Percentiles rank a stretch among this genome's conserved stretches.
Evolutionary conservation across 1,140 invertebrate species (phyloP).

Genomic region (Brachionus rotundiformis): DNA sequence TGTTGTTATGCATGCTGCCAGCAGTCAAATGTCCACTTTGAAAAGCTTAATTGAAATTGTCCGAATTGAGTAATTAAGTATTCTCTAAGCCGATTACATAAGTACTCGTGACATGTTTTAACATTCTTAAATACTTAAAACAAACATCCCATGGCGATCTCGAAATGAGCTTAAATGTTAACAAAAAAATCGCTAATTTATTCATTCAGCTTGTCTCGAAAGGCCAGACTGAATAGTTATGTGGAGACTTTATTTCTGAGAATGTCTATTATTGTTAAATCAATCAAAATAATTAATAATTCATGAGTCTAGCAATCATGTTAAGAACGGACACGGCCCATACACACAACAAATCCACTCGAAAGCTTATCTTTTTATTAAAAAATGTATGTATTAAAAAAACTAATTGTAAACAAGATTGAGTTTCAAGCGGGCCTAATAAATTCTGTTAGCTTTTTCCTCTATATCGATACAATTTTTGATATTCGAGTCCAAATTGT

Average conservation of each 20-base stretch:
- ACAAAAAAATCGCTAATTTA: conserved; percentile 10
- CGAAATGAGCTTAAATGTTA: not conserved
- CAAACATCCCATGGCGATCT: conserved; percentile 3
- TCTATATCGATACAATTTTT: not conserved
- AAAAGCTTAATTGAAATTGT: not conserved
- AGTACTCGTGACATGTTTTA: not conserved
- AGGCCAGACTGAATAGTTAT: conserved; percentile 1
- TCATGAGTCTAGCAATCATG: conserved; percentile 35
- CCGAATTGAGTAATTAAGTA: not conserved
- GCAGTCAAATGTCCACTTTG: not conserved
- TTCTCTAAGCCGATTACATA: not conserved
- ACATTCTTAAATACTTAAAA: not conserved
- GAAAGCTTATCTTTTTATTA: conserved; percentile 7
- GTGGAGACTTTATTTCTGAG: not conserved
- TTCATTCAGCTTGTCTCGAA: not conserved
- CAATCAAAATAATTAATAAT: conserved; percentile 13
- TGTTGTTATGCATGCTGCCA: not conserved
- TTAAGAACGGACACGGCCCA: conserved; percentile 9
- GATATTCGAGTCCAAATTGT: conserved; percentile 20
- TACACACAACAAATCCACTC: not conserved
- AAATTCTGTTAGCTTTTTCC: not conserved
- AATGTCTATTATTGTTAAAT: not conserved
- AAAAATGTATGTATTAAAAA: not conserved
- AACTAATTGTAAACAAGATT: conserved; percentile 11
- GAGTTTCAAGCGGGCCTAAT: not conserved